phyloP scores from a whole-genome alignment of 2,797 vertebrate species.

The Rhynchotus rufescens region DNA sequence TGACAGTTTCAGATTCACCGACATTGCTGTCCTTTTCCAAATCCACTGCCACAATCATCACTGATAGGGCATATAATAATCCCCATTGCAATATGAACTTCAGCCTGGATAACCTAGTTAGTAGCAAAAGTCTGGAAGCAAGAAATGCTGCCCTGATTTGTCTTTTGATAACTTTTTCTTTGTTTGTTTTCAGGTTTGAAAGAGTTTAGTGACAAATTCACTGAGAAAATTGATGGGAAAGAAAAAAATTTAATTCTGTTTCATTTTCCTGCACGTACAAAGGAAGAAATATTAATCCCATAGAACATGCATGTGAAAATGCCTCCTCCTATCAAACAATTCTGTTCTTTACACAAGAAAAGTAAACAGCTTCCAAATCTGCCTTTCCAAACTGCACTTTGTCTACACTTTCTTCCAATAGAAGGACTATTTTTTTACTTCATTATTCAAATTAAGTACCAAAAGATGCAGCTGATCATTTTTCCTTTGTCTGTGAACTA shows the following conservation, averaged over 20 bases:
- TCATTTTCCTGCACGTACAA: accelerated
- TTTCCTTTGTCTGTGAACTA: not conserved
- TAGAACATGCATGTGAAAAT: not conserved
- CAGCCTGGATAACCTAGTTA: not conserved
- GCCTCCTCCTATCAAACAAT: not conserved
- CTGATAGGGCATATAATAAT: not conserved
- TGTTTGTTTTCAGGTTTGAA: not conserved
- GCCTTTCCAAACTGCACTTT: not conserved
- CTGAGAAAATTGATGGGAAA: not conserved
- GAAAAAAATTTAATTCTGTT: not conserved
- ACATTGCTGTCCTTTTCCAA: slow-evolving; percentile 21
- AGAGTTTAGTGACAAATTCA: not conserved
- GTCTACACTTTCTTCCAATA: not conserved
- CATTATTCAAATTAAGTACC: not conserved
- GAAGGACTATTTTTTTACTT: not conserved
- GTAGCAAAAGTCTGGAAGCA: slow-evolving; percentile 13
- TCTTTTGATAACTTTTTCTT: not conserved
- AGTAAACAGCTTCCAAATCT: not conserved
- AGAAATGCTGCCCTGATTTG: slow-evolving; percentile 10
- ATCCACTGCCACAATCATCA: not conserved
- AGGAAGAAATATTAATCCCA: not conserved
- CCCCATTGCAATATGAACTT: not conserved
- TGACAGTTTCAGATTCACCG: slow-evolving; percentile 18
- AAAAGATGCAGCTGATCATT: not conserved
- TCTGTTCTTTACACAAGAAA: not conserved